Conservation (phyloP, 2,113 vertebrate species). For the Eulemur macaco region DNA sequence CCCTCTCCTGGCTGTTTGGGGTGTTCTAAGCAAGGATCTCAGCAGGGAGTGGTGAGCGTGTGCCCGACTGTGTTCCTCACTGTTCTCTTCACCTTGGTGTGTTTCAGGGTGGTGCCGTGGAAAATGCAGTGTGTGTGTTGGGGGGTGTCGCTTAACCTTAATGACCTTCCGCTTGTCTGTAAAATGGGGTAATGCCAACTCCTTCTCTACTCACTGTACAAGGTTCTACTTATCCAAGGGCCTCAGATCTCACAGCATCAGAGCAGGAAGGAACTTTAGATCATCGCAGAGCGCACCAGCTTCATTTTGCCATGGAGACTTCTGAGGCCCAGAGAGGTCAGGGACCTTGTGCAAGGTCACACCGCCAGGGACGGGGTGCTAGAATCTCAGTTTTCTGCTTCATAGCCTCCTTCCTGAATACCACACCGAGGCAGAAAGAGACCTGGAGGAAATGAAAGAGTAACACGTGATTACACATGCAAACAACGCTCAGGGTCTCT, state of each 20-base stretch:
- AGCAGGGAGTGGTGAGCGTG: neutral
- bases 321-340: neutral
- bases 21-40: neutral
- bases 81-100: neutral
- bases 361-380: neutral
- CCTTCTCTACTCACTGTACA: neutral
- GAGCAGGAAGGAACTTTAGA: neutral
- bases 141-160: neutral
- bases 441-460: neutral
- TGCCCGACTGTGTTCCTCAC: rapidly evolving
- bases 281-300: neutral
- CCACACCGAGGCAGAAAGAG: neutral
- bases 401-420: neutral
- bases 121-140: neutral
- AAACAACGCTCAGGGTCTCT: neutral
- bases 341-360: neutral
- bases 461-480: neutral
- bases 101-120: rapidly evolving
- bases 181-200: neutral
- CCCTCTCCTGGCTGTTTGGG: neutral
- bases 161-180: neutral
- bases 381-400: neutral
- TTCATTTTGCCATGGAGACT: neutral
- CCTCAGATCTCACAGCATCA: neutral
- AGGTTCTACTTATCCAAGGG: neutral